These are phyloP conservation scores for Babyrousa celebensis DNA, from an alignment of 2,797 vertebrate species.

Conservation along the genomic window DNA sequence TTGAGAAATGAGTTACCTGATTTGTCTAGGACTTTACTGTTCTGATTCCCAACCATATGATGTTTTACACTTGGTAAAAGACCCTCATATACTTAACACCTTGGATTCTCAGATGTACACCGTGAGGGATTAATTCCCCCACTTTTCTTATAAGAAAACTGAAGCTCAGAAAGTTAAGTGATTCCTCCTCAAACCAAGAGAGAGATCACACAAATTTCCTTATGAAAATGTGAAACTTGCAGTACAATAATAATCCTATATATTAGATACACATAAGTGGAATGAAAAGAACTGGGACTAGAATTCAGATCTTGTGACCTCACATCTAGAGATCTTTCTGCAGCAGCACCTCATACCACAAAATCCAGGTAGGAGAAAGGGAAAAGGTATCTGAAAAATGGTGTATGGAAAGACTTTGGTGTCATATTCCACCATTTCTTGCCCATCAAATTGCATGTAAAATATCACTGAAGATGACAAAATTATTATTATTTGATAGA, in stretches of 20 bases:
- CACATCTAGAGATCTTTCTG: not conserved
- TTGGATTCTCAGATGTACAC: constrained; percentile 3
- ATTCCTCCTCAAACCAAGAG: not conserved
- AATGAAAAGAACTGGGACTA: not conserved
- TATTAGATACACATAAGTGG: not conserved
- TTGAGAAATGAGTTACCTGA: constrained; percentile 72
- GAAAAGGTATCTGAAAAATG: not conserved
- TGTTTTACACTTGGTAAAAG: constrained; percentile 58
- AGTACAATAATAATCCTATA: not conserved
- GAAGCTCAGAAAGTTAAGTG: constrained; percentile 27
- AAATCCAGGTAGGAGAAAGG: not conserved
- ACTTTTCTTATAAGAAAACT: not conserved
- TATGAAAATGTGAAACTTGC: constrained; percentile 26
- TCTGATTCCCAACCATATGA: constrained; percentile 19
- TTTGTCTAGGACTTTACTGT: constrained; percentile 50
- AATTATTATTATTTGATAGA: not conserved
- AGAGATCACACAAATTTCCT: not conserved
- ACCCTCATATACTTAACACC: not conserved
- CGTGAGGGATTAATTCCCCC: not conserved
- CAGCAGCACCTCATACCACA: not conserved
- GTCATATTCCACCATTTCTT: not conserved
- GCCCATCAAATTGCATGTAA: not conserved
- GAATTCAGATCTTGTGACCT: not conserved
- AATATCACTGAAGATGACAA: constrained; percentile 17
- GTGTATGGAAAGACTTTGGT: not conserved